Base-by-base conservation (phyloP, 2,888 invertebrate genomes). In the Cerceris rybyensis region DNA sequence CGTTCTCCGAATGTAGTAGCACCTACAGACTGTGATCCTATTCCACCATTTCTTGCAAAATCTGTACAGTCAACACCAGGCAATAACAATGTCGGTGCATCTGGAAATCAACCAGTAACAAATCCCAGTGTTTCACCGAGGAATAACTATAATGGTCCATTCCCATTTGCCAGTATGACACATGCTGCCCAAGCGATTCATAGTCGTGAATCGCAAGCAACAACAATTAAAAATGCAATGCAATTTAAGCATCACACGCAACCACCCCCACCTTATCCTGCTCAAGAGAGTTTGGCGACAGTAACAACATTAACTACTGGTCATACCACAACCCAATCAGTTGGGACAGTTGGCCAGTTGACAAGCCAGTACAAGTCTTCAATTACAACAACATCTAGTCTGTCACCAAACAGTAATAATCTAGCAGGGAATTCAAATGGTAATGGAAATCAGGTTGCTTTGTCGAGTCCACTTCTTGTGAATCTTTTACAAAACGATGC, bases 161-260 rank as follows among this genome's bases (percentile, higher is more conserved):
- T 96, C 93, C 97, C 98, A 55, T 98, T 98, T 92, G 96, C 97
- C 89, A 97, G 97, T 92, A 98, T 98, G 98, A 97, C 97, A 60
- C 96, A 97, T 90, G 96, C 94, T 64, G 94, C 96, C 80, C 95
- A 97, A 92, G 97, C 97, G 64, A 96, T 97, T 93, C 97, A 97
- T 89, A 95, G 95, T 88, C 95, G 96, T 88, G 96, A 93, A 80
- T 90, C 91, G 66, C 90, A 92, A 82, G 87, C 87, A 49, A 87
- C 84, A 76, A 87, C 86, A 16, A 87, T 88, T 52, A 89, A 89
- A 70, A 90, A 87, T 72, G 81, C 89, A 58, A 87, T 88, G 77
- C 89, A 90, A 78, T 91, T 89, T 49, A 92, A 92, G 74, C 90
- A 91, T 75, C 90, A 92, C 70, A 90, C 90, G 41, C 92, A 91